phyloP scores from a whole-genome alignment of 2,888 invertebrate genomes.

The Perizoma affinitatum region DNA sequence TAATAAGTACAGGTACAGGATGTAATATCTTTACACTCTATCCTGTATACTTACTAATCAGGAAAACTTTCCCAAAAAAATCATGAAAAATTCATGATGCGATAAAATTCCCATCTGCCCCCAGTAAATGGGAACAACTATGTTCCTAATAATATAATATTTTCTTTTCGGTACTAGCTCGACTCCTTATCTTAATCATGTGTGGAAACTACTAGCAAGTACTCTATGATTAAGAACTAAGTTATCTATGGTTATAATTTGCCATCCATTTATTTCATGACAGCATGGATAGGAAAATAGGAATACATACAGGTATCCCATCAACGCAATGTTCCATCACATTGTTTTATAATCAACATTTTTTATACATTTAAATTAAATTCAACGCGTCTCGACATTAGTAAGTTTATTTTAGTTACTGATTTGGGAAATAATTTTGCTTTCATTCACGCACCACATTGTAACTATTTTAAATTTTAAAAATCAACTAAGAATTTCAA shows the following conservation, averaged over 20 bases:
- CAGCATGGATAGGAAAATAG: conserved; percentile 3
- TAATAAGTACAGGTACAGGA: no score
- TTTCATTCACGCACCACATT: conserved; percentile 28
- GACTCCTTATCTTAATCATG: conserved; percentile 2
- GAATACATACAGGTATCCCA: no score
- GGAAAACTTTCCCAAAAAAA: no score
- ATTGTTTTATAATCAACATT: no score
- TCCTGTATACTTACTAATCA: no score
- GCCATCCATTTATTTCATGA: conserved; percentile 8
- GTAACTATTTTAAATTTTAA: conserved; percentile 12
- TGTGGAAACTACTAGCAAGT: conserved; percentile 13
- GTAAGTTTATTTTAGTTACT: not conserved
- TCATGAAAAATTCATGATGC: no score
- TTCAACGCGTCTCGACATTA: not conserved
- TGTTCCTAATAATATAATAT: no score
- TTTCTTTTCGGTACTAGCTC: conserved; percentile 11
- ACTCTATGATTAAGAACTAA: not conserved
- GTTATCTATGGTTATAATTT: conserved; percentile 9
- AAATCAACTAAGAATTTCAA: conserved; percentile 20
- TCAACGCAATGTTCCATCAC: no score
- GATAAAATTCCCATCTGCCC: no score
- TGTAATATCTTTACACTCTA: no score
- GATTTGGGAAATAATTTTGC: conserved; percentile 9
- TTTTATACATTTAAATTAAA: no score
- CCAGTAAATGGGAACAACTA: no score